Evolutionary conservation across 2,888 invertebrate genomes (phyloP).

Genomic region (Caprella mutica): DNA sequence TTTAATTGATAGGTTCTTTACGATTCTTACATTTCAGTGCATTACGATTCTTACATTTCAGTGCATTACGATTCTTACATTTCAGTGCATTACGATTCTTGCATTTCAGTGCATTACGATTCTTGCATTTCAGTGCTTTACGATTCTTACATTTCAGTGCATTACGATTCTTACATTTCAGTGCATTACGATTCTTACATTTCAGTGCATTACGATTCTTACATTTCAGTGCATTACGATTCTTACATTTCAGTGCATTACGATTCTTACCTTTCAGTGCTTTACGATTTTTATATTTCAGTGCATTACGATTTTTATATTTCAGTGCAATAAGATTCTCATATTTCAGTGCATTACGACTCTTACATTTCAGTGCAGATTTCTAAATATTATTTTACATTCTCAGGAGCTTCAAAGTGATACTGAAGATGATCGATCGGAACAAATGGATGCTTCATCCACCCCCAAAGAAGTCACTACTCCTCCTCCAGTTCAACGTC

Average conservation of each 20-base stretch:
- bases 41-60: neutral
- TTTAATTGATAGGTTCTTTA: neutral
- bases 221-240: no score
- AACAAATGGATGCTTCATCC: neutral
- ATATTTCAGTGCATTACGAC: no score
- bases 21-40: neutral
- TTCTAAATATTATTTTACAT: neutral
- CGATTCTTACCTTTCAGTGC: neutral
- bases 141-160: no score
- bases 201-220: no score
- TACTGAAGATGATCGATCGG: neutral
- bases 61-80: neutral
- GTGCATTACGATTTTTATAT: neutral
- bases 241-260: no score
- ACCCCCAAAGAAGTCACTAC: slow-evolving; percentile 6
- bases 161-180: no score
- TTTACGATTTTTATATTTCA: neutral
- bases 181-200: no score
- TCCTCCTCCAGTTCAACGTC: neutral
- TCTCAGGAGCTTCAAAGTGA: slow-evolving; percentile 5
- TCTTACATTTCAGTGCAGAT: no score
- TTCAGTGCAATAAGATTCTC: no score
- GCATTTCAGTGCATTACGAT: no score
- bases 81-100: no score
- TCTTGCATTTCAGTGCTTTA: no score